Base-by-base conservation (phyloP, 2,113 vertebrate species). In the Nicator chloris region DNA sequence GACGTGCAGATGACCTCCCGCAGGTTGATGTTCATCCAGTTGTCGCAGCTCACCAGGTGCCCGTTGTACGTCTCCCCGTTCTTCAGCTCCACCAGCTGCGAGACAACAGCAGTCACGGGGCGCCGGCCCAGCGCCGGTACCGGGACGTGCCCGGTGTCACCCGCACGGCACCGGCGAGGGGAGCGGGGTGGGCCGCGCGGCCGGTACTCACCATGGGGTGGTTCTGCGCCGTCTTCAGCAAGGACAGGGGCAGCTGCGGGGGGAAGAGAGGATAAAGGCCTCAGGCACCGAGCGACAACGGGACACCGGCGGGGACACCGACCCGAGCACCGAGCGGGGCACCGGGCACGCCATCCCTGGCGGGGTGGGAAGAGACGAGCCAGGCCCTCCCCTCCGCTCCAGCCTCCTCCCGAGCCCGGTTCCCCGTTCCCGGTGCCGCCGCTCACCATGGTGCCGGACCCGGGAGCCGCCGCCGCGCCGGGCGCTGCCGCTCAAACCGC, bases 21-120 rank as follows among this genome's bases (percentile, higher is more conserved):
- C 60, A 99, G 97, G 97, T 99, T 99, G 95, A 99, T 99, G 97
- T 99, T 99, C 99, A 99, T 99, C 99, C 99, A 99, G 98, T 99
- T 99, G 96, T 99, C 99, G 10, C 99, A 99, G 98, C 99, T 99
- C 90, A 99, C 99, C 97, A 99, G 95, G 95, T 99, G 99, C 19
- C 99, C 99, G 1, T 99, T 99, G 97, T 99, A 99, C 0, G 99
- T 99, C 95, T 99, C 99, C 2, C 99, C 99, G 3, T 99, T 99
- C 92, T 99, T 99, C 86, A 99, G 95, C 96, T 99, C 99, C 97
- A 99, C 99, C 98, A 99, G 88, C 99, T 99, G 88, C 19, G 54
- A 71, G 64, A 54, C 20, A 54, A 93, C 20, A 0, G 27, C 21
- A 8, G 80, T 70, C 59, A 90, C 31, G 3, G 31, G 20, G 39